Percentiles rank a stretch among this genome's conserved stretches.
Conservation (phyloP, 2,113 vertebrate genomes). For the Ptilonorhynchus violaceus region DNA sequence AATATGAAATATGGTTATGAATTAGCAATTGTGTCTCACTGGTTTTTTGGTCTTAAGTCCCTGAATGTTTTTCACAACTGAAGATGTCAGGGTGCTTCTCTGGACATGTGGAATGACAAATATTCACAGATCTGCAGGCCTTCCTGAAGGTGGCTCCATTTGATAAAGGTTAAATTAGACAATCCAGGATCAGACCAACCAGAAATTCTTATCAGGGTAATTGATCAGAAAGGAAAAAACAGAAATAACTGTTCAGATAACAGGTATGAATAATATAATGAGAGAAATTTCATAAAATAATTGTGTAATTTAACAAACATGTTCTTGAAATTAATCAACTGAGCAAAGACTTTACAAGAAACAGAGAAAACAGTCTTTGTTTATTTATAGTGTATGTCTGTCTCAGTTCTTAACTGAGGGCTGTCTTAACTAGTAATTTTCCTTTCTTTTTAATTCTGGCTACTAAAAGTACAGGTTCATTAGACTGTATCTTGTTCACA, state of each 20-base stretch:
- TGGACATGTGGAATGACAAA: not conserved
- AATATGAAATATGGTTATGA: not conserved
- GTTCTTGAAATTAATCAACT: not conserved
- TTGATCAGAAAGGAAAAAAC: not conserved
- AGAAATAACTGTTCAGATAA: not conserved
- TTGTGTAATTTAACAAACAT: not conserved
- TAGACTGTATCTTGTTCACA: not conserved
- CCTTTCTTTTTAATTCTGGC: not conserved
- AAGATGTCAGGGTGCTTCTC: not conserved
- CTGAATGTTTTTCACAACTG: not conserved
- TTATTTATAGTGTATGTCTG: not conserved
- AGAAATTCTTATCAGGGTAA: not conserved
- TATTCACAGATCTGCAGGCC: not conserved
- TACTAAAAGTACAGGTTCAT: not conserved
- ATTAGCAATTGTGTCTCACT: not conserved
- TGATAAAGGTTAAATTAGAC: conserved; percentile 39
- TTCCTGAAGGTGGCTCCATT: conserved; percentile 64
- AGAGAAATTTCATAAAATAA: not conserved
- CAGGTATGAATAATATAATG: not conserved
- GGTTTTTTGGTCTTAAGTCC: not conserved
- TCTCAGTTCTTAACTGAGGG: not conserved
- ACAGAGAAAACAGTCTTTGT: not conserved
- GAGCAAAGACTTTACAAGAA: not conserved
- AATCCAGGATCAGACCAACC: not conserved
- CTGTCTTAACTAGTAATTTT: not conserved